Base-by-base conservation (phyloP, 2,113 vertebrate genomes). In the Amphiprion percula region DNA sequence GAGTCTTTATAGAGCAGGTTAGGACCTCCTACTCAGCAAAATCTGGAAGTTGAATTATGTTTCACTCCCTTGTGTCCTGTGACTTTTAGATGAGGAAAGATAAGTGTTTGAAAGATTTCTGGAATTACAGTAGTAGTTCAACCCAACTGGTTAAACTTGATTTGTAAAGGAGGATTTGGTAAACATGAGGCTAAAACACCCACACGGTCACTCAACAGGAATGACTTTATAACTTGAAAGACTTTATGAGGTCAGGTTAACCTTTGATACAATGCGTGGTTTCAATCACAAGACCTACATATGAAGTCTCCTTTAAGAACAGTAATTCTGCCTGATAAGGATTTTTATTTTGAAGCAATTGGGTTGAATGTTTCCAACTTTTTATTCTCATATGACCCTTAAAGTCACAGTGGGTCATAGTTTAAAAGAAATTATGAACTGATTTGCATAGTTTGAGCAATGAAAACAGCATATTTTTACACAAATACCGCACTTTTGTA, bases 21-120 rank as follows among this genome's bases (percentile, higher is more conserved):
- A 5, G 68, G 39, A 39, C 56, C 82, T 49, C 90, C 90, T 77
- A 73, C 75, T 64, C 0, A 44, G 2, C 6, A 30, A n/a, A 56
- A 73, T n/a, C 15, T n/a, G 24, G 14, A 53, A 23, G 9, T 12
- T 19, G 1, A 24, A 80, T 7, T n/a, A 2, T 21, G 4, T 3
- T n/a, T 41, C 21, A 56, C 59, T 26, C 39, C 47, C 1, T 1
- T 21, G 1, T 19, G 37, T 53, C 53, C 17, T 46, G 41, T 69
- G 64, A 84, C 58, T 47, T 41, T 65, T 33, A 26, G 15, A 26
- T 63, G n/a, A 21, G 0, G 28, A 41, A 12, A 50, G 1, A 50
- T 10, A n/a, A 14, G 5, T 64, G 26, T 28, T 52, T 39, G 15
- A 2, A 44, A 19, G 0, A 19, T 47, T 65, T 54, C 4, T 19